phyloP scores from a whole-genome alignment of 2,113 vertebrate genomes.

The Thunnus thynnus region DNA sequence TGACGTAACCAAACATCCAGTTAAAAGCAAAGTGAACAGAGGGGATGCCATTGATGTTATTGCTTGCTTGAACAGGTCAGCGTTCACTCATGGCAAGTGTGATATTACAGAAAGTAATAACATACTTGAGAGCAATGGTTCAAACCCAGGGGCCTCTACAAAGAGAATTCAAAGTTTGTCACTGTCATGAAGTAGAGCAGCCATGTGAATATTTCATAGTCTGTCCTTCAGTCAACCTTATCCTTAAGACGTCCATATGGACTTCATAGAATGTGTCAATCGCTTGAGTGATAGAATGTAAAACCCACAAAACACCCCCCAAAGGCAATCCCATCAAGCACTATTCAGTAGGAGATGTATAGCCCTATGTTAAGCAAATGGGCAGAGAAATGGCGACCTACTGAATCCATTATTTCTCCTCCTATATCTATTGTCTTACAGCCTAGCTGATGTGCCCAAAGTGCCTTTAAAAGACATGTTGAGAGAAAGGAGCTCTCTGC shows the following conservation, averaged over 20 bases:
- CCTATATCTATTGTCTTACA: conserved; percentile 74
- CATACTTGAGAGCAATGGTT: conserved; percentile 43
- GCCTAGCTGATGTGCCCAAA: conserved; percentile 69
- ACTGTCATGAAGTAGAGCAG: conserved; percentile 26
- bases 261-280: conserved; percentile 53
- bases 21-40: conserved; percentile 67
- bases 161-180: conserved; percentile 56
- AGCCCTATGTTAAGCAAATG: conserved; percentile 75
- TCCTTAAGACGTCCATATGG: conserved; percentile 46
- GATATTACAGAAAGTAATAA: conserved; percentile 69
- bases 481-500: conserved; percentile 75
- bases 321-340: conserved; percentile 59
- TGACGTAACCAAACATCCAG: conserved; percentile 79
- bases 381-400: conserved; percentile 71
- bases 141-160: conserved; percentile 34
- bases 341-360: conserved; percentile 64
- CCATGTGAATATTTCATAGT: conserved; percentile 55
- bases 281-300: conserved; percentile 47
- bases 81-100: conserved; percentile 66
- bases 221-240: conserved; percentile 41
- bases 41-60: conserved; percentile 70
- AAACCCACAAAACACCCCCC: conserved; percentile 59
- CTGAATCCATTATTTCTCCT: conserved; percentile 77
- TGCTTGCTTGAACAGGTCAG: conserved; percentile 74
- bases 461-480: conserved; percentile 78